phyloP scores from a whole-genome alignment of 2,113 vertebrate genomes.

The Haplotaxodon microlepis region DNA sequence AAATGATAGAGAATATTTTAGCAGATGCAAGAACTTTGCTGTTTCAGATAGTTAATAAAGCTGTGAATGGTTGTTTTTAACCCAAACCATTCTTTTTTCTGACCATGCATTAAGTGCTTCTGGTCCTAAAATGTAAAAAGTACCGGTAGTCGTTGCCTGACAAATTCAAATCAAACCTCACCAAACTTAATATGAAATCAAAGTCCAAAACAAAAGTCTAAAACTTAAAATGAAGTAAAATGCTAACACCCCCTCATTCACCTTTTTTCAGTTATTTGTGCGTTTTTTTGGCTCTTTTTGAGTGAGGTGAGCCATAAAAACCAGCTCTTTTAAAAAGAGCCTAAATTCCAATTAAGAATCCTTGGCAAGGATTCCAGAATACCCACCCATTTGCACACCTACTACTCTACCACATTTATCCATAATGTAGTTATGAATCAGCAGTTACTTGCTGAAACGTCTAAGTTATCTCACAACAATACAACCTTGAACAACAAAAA shows the following conservation, averaged over 20 bases:
- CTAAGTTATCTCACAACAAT: neutral
- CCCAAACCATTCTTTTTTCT: neutral
- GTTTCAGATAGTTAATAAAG: neutral
- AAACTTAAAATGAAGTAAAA: neutral
- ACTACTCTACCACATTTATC: neutral
- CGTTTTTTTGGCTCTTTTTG: accelerated
- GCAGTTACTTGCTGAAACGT: neutral
- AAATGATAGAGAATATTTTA: neutral
- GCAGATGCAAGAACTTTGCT: neutral
- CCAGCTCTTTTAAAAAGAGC: neutral
- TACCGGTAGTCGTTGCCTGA: neutral
- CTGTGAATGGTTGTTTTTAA: neutral
- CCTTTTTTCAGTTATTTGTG: neutral
- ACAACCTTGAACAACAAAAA: neutral
- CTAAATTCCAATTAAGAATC: neutral
- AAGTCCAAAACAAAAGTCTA: neutral
- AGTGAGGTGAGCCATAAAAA: neutral
- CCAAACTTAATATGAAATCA: neutral
- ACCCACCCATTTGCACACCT: neutral
- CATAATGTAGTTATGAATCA: neutral
- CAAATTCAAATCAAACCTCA: neutral
- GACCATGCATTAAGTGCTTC: neutral
- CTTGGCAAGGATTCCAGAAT: neutral
- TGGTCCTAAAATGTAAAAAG: neutral
- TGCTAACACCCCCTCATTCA: neutral